Evolutionary conservation across 2,797 vertebrate genomes (phyloP).

Genomic region (Siniperca undulata): DNA sequence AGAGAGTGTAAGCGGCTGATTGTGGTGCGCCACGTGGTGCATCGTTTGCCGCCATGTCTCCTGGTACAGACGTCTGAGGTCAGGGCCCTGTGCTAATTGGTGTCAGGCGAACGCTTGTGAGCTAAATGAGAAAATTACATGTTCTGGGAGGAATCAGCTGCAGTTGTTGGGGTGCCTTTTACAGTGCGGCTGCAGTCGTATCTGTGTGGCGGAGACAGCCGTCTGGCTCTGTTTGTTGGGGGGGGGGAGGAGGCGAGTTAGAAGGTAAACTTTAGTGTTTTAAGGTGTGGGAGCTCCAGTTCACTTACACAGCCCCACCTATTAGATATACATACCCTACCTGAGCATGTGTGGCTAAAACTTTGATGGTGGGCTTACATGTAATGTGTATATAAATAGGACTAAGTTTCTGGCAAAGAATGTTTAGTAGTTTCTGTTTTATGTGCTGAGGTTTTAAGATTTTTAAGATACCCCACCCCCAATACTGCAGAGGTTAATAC

Average conservation of each 20-base stretch:
- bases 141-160: slow-evolving; percentile 85
- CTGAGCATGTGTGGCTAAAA: neutral
- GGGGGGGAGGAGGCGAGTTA: slow-evolving; percentile 10
- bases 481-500: neutral
- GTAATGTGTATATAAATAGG: neutral
- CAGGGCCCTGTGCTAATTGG: slow-evolving; percentile 87
- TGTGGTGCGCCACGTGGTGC: slow-evolving; percentile 76
- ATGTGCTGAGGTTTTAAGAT: neutral
- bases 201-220: slow-evolving; percentile 68
- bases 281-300: slow-evolving; percentile 43
- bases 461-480: neutral
- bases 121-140: slow-evolving; percentile 90
- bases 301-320: slow-evolving; percentile 36
- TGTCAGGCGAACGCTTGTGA: slow-evolving; percentile 84
- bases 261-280: slow-evolving; percentile 55
- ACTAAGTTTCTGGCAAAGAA: neutral
- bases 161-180: slow-evolving; percentile 74
- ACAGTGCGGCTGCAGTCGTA: slow-evolving; percentile 67
- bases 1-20: slow-evolving; percentile 80
- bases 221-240: slow-evolving; percentile 68
- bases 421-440: neutral
- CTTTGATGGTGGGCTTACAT: neutral
- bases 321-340: slow-evolving; percentile 26
- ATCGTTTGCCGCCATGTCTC: slow-evolving; percentile 66
- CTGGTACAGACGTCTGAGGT: slow-evolving; percentile 80